Conservation (phyloP, 2,888 invertebrate genomes). For the Baronia brevicornis region DNA sequence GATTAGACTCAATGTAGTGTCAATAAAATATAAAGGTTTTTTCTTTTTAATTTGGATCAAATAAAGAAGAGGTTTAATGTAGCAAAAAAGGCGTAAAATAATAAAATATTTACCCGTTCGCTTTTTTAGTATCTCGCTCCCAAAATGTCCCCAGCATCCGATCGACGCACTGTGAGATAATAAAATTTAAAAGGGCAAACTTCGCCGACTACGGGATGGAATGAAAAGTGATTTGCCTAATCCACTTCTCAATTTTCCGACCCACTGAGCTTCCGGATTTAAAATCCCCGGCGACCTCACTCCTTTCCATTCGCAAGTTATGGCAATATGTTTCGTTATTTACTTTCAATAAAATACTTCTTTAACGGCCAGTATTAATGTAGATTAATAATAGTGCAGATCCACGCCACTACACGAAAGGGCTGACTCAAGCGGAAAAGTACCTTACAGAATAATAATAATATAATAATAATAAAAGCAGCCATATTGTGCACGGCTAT, state of each 20-base stretch:
- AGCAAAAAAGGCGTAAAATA: no score
- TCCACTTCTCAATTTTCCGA: constrained; percentile 72
- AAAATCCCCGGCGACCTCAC: constrained; percentile 41
- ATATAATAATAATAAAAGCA: no score
- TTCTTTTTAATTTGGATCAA: no score
- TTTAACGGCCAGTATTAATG: no score
- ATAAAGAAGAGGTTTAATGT: no score
- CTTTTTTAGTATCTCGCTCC: constrained; percentile 24
- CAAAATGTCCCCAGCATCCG: constrained; percentile 24
- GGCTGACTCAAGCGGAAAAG: no score
- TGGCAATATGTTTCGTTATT: constrained; percentile 2
- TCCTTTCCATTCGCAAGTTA: constrained; percentile 22
- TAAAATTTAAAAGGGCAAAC: constrained; percentile 74
- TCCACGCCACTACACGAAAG: no score
- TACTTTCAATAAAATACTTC: constrained; percentile 1
- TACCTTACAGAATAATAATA: no score
- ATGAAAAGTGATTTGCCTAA: constrained; percentile 75
- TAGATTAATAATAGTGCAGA: no score
- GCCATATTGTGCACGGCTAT: no score
- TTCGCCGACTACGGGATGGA: constrained; percentile 55
- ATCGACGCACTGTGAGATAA: constrained; percentile 44
- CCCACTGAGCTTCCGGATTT: constrained; percentile 51
- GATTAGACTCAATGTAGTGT: no score
- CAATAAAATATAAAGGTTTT: no score
- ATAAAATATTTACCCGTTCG: constrained; percentile 23